phyloP scores from a whole-genome alignment of 2,113 vertebrate genomes.

The Smithornis capensis region DNA sequence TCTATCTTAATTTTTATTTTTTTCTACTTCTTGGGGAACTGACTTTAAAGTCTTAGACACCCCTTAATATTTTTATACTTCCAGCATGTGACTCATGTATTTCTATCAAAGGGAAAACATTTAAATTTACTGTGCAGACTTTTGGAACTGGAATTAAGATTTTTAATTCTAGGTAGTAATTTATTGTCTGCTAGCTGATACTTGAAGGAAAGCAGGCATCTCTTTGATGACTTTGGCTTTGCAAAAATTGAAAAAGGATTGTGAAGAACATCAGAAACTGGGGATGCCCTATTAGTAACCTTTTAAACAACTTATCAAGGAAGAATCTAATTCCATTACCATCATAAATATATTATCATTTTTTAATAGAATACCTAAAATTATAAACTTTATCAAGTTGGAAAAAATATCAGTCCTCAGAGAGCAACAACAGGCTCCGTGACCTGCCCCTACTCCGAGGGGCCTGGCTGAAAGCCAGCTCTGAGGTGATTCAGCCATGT shows the following conservation, averaged over 20 bases:
- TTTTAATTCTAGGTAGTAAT: not conserved
- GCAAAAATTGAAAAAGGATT: not conserved
- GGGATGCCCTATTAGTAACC: not conserved
- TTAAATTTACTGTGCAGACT: not conserved
- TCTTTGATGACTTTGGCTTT: not conserved
- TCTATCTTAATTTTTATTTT: not conserved
- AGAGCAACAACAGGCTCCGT: not conserved
- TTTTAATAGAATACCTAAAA: not conserved
- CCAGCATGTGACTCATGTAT: not conserved
- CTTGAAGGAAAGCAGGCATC: not conserved
- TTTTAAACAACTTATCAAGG: not conserved
- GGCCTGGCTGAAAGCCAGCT: not conserved
- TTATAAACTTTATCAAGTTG: not conserved
- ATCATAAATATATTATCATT: not conserved
- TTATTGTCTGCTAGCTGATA: not conserved
- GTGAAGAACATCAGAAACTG: not conserved
- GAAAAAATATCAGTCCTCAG: accelerated
- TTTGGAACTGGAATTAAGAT: not conserved
- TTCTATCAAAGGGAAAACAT: not conserved
- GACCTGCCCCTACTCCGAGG: not conserved
- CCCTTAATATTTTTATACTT: not conserved
- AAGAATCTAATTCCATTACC: not conserved
- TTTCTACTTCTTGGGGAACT: not conserved
- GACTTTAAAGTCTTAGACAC: not conserved
- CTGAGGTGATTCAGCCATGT: not conserved